phyloP scores from a whole-genome alignment of 92 coral and sea anemone species.

The Muricea muricata region DNA sequence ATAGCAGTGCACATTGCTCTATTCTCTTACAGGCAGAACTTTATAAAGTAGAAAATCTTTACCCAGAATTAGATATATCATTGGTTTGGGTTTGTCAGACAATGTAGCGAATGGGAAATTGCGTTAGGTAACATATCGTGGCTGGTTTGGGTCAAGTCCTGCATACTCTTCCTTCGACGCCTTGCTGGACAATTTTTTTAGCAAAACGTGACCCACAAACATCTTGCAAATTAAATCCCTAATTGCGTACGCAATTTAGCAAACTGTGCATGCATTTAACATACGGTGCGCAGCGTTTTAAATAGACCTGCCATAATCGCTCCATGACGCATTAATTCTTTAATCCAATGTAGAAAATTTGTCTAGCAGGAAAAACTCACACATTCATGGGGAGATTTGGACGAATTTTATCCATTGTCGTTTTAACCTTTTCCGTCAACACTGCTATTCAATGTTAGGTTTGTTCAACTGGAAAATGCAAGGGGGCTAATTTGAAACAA shows the following conservation, averaged over 20 bases:
- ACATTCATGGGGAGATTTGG: neutral
- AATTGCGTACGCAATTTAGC: neutral
- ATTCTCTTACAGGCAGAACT: too few relatives aligned
- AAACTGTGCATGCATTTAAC: slow-evolving; percentile 10
- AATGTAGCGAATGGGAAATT: too few relatives aligned
- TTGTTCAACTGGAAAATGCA: slow-evolving; percentile 1
- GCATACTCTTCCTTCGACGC: too few relatives aligned
- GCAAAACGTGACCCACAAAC: neutral
- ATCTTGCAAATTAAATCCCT: neutral
- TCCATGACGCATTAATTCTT: slow-evolving; percentile 2
- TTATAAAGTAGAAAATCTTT: too few relatives aligned
- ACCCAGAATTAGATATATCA: too few relatives aligned
- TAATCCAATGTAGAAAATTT: neutral
- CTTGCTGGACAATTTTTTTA: too few relatives aligned
- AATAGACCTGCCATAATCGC: neutral
- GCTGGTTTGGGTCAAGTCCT: too few relatives aligned
- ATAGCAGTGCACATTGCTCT: too few relatives aligned
- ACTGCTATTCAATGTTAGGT: neutral
- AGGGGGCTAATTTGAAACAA: neutral
- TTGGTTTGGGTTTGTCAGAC: too few relatives aligned
- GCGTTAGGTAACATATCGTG: too few relatives aligned
- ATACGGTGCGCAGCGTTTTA: neutral
- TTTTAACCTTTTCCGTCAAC: slow-evolving; percentile 32
- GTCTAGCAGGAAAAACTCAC: slow-evolving; percentile 12
- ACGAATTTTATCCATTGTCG: neutral